Evolutionary conservation across 2,888 invertebrate genomes (phyloP), one percentile per base, ranked within the genome.

Genomic region (Cephonodes hylas): DNA sequence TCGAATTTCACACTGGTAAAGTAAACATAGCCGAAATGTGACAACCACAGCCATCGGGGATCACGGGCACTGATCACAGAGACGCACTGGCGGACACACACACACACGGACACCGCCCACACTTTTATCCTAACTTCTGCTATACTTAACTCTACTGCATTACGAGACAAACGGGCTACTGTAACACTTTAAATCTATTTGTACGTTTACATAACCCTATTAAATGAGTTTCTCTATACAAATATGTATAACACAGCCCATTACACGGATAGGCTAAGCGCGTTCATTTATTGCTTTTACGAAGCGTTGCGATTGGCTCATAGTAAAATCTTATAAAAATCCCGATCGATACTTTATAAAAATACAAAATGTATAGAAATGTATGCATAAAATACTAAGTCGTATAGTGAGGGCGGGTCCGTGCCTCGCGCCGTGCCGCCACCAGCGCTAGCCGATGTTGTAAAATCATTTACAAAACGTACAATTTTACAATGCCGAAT

Each of bases 1-100:
- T 68, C 20, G 65, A 68, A 72, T 66, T 63, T 66, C 42, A 59
- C 45, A 57, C 63, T 48, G 27, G 64, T 10, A 61, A 59, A 23
- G 63, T 64, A 18, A 60, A 67, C 64, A 72, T 67, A 71, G 71
- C 71, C 71, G 18, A 58, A 60, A 61, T 23, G 25, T 61, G 58
- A 58, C 23, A 18, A 34, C 18, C 61, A 58, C 61, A 61, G 61
- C 61, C 61, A 53, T 25, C 18, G 18, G 27, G 27, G 53, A 53
- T 53, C 27, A 53, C 48, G 48, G 23, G 48, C 27, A 5, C 8
- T 38, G 48, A 27, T 31, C 53, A 31, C 27, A 8, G 27, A 27
- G 38, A 4, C 13, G 38, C 38, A n/a, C 38, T 23, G 8, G 8
- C 10, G 53, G 27, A 10, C 53, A 27, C 27, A 8, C 25, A 20